Evolutionary conservation across 2,888 invertebrate species (phyloP).

Genomic region (Synanthedon tipuliformis): DNA sequence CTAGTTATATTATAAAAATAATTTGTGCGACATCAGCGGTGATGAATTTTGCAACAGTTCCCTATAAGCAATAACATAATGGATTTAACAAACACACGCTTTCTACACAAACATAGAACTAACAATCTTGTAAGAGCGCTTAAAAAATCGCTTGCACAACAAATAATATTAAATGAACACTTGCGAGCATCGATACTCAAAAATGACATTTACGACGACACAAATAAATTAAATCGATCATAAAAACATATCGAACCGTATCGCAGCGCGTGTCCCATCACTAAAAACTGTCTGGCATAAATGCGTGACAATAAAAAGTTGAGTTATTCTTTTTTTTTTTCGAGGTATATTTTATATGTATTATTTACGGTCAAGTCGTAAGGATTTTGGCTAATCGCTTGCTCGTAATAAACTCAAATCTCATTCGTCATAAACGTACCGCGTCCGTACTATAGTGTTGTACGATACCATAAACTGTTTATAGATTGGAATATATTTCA

Average conservation of each 20-base stretch:
- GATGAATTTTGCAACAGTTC: too few species aligned
- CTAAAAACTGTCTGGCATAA: slow-evolving; percentile 36
- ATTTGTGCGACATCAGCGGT: too few species aligned
- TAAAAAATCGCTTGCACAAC: slow-evolving; percentile 46
- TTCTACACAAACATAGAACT: background rate
- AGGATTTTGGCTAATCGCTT: slow-evolving; percentile 51
- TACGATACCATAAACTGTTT: slow-evolving; percentile 34
- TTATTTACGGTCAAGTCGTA: slow-evolving; percentile 50
- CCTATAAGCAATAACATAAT: background rate
- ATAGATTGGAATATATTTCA: slow-evolving; percentile 34
- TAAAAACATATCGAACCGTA: slow-evolving; percentile 54
- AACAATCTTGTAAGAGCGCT: slow-evolving; percentile 45
- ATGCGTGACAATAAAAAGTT: slow-evolving; percentile 47
- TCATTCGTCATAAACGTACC: slow-evolving; percentile 29
- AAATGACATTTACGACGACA: slow-evolving; percentile 57
- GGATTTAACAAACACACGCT: background rate
- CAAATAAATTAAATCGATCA: slow-evolving; percentile 60
- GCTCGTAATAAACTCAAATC: slow-evolving; percentile 28
- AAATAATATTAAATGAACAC: slow-evolving; percentile 47
- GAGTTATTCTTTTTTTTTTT: slow-evolving; percentile 33
- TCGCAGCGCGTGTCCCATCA: slow-evolving; percentile 52
- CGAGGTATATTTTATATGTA: slow-evolving; percentile 25
- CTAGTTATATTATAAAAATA: too few species aligned
- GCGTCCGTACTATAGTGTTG: slow-evolving; percentile 7
- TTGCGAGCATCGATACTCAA: slow-evolving; percentile 32